Conservation (phyloP, 2,113 vertebrate species). For the Coptodon rendalli region DNA sequence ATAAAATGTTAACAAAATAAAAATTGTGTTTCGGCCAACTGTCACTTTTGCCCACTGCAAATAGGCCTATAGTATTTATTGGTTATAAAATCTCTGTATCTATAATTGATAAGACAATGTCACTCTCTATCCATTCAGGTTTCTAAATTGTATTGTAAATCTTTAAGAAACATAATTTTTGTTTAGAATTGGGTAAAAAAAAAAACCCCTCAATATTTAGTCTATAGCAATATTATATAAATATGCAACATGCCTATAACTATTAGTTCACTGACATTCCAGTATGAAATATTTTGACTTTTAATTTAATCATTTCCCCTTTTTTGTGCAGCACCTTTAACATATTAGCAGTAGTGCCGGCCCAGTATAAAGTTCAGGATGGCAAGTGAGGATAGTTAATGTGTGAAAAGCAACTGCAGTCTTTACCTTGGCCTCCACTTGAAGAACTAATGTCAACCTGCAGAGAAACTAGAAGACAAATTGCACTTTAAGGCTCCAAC, state of each 20-base stretch:
- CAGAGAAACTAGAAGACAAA: not conserved
- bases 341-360: not conserved
- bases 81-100: not conserved
- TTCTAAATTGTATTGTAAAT: not conserved
- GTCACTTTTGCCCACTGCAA: not conserved
- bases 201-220: not conserved
- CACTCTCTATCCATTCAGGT: not conserved
- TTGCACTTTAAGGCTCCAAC: not conserved
- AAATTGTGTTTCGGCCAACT: rapidly evolving
- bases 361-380: not conserved
- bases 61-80: not conserved
- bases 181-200: not conserved
- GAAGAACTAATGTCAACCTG: not conserved
- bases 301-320: not conserved
- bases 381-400: not conserved
- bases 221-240: not conserved
- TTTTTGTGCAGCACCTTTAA: not conserved
- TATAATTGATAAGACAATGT: not conserved
- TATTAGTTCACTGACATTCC: not conserved
- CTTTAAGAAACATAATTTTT: not conserved
- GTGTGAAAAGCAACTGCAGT: not conserved
- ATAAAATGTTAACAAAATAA: not conserved
- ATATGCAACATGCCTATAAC: not conserved
- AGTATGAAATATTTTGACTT: not conserved
- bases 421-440: not conserved